Evolutionary conservation across 2,797 vertebrate species (phyloP), one percentile per base, ranked within the genome.

Genomic region (Tauraco hartlaubi): DNA sequence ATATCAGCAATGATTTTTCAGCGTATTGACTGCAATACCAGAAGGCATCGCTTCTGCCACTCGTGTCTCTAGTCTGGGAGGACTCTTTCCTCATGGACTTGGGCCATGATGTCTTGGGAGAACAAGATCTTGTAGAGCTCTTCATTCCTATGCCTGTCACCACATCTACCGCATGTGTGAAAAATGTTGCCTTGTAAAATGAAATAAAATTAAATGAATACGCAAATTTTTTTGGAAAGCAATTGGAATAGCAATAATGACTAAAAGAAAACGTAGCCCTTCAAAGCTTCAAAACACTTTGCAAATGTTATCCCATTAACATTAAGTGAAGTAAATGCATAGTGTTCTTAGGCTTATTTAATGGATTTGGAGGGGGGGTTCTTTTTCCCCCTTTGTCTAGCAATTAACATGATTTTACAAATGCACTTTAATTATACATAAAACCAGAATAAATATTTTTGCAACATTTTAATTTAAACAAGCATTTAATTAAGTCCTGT

Each of bases 391-490:
- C 62, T 39, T 22, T 67, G 22, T 22, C 55, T 86, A 81, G 87
- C 77, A 96, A 89, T 95, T 92, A 94, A 62, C 78, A 54, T 86
- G 64, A 95, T 85, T 83, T 91, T 89, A 78, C 55, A 94, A 62
- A 87, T 84, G 69, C 54, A 78, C 55, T 94, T 96, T 76, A 96
- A 96, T 83, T 91, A 85, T 48, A 69, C 52, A 74, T 93, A 92
- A 92, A 83, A 94, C 55, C 69, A 81, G 66, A 96, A 90, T 68
- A 96, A 81, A 96, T 94, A 95, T 96, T 97, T 96, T 93, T 94
- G 51, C 63, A 93, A 85, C 44, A 67, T 94, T 98, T 95, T 86
- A 75, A 91, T 92, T 97, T 91, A 95, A 93, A 77, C 43, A 94
- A 94, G 75, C 75, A 46, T 90, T 96, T 97, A 88, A 97, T 96